Evolutionary conservation across 2,113 vertebrate species (phyloP).

Genomic region (Halichoeres trimaculatus): DNA sequence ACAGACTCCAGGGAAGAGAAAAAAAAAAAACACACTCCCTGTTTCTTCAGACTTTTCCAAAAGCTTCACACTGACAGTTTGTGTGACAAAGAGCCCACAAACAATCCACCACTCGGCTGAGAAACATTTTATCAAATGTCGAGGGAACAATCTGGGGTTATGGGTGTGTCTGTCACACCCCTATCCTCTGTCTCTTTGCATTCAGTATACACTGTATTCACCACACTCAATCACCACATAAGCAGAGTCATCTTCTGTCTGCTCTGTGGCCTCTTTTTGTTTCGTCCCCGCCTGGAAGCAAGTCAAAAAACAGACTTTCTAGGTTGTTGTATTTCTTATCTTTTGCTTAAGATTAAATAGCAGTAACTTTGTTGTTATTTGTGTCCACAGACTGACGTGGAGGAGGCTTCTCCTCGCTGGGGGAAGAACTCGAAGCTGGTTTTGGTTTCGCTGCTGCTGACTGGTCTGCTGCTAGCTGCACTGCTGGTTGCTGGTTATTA

Average conservation of each 20-base stretch:
- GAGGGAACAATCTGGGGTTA: conserved; percentile 38
- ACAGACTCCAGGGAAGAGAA: conserved; percentile 15
- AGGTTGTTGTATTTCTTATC: neutral
- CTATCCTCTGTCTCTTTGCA: conserved; percentile 28
- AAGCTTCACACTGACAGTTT: conserved; percentile 35
- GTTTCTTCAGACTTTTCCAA: neutral
- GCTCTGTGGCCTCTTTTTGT: conserved; percentile 4
- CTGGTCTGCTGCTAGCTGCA: conserved; percentile 88
- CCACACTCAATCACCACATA: conserved; percentile 2
- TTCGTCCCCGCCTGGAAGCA: conserved; percentile 5
- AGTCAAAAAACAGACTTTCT: neutral
- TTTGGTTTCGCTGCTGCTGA: conserved; percentile 89
- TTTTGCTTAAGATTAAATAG: neutral
- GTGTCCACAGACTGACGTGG: conserved; percentile 69
- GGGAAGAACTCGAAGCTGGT: conserved; percentile 86
- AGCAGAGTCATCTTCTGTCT: neutral
- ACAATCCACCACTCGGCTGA: conserved; percentile 55
- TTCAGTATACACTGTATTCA: conserved; percentile 16
- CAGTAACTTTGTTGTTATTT: neutral
- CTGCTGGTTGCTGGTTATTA: conserved; percentile 88
- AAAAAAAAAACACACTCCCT: conserved; percentile 50
- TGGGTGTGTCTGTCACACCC: conserved; percentile 39
- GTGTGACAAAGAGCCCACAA: conserved; percentile 62
- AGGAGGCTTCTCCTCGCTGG: conserved; percentile 68
- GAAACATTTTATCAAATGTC: conserved; percentile 49